Evolutionary conservation across 2,113 vertebrate genomes (phyloP).

Genomic region (Sapajus apella): DNA sequence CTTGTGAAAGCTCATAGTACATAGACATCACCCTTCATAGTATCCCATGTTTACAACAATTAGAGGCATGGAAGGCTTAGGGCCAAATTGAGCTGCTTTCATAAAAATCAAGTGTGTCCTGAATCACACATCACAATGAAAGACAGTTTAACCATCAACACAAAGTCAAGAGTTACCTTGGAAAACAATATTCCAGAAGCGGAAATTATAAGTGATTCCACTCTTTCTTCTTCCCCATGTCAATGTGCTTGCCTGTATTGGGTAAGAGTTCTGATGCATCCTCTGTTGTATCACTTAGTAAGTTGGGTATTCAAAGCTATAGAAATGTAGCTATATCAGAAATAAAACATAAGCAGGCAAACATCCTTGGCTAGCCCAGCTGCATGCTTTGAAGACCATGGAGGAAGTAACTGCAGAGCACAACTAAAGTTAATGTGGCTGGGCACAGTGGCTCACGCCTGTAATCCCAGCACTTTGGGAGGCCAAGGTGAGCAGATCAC

Average conservation of each 20-base stretch:
- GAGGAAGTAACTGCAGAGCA: background rate
- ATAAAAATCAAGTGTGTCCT: background rate
- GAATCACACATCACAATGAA: background rate
- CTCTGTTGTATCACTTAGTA: background rate
- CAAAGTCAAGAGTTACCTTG: background rate
- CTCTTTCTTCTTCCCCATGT: background rate
- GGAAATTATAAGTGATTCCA: background rate
- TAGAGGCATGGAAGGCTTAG: background rate
- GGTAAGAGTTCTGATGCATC: background rate
- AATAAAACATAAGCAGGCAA: constrained; percentile 26
- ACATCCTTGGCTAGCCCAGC: background rate
- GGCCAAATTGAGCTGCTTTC: background rate
- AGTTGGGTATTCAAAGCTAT: background rate
- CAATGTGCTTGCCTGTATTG: background rate
- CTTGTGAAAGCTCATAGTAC: background rate
- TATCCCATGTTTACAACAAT: no score
- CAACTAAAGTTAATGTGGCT: constrained; percentile 30
- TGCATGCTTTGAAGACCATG: constrained; percentile 29
- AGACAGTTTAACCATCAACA: background rate
- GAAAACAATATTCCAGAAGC: background rate
- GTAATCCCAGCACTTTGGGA: no score
- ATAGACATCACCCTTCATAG: background rate
- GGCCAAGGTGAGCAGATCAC: no score
- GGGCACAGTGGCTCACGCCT: no score
- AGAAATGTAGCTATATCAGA: background rate